Conservation (phyloP, 2,888 invertebrate genomes). For the Caenorhabditis panamensis region DNA sequence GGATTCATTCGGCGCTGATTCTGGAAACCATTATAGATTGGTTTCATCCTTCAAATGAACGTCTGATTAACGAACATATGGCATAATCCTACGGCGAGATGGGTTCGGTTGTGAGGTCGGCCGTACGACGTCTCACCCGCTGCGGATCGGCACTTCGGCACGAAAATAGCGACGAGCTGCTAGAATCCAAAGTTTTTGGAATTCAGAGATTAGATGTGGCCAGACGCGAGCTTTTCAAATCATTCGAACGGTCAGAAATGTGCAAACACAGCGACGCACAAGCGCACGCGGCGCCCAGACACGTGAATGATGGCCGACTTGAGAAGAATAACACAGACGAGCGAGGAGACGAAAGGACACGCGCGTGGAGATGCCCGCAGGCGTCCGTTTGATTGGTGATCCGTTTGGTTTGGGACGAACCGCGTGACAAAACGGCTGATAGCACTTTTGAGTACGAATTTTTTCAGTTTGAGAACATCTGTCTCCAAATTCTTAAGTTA, state of each 20-base stretch:
- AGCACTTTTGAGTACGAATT: neutral
- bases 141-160: slow-evolving; percentile 26
- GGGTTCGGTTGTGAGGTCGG: slow-evolving; percentile 1
- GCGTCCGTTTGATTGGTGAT: slow-evolving; percentile 11
- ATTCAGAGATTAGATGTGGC: neutral
- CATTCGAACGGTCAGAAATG: slow-evolving; percentile 49
- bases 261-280: slow-evolving; percentile 50
- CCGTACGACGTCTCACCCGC: slow-evolving; percentile 5
- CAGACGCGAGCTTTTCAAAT: slow-evolving; percentile 36
- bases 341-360: slow-evolving; percentile 17
- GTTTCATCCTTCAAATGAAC: neutral
- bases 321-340: slow-evolving; percentile 26
- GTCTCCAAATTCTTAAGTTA: too few species aligned
- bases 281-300: slow-evolving; percentile 35
- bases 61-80: slow-evolving; percentile 22
- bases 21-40: neutral
- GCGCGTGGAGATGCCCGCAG: neutral
- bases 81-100: slow-evolving; percentile 8
- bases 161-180: neutral
- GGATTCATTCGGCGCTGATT: slow-evolving; percentile 48
- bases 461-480: too few species aligned
- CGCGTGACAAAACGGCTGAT: neutral
- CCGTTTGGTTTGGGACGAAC: slow-evolving; percentile 1
- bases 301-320: slow-evolving; percentile 42
- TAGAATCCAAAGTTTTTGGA: neutral